Evolutionary conservation across 1,140 invertebrate species (phyloP).

Genomic region (Drosophila ananassae): DNA sequence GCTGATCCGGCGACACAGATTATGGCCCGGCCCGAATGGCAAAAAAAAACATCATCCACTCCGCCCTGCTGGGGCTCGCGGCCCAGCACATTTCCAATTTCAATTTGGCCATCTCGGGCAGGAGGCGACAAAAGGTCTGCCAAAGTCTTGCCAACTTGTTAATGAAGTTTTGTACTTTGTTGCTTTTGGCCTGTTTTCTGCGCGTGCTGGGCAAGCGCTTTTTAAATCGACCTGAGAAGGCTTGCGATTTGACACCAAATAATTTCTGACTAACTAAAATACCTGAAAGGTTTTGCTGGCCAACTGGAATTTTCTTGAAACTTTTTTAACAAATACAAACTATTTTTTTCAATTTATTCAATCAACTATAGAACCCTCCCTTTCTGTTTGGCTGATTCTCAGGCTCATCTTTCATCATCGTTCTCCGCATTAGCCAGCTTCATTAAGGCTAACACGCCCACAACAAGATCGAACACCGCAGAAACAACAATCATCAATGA

Average conservation of each 20-base stretch:
- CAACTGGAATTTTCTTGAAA: not conserved
- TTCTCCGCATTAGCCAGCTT: slow-evolving; percentile 46
- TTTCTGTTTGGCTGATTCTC: slow-evolving; percentile 8
- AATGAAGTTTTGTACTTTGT: slow-evolving; percentile 48
- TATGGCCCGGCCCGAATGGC: slow-evolving; percentile 27
- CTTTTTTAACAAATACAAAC: not conserved
- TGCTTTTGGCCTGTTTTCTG: not conserved
- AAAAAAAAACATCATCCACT: slow-evolving; percentile 20
- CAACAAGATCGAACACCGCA: slow-evolving; percentile 33
- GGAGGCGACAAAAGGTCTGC: slow-evolving; percentile 73
- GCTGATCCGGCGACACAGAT: slow-evolving; percentile 78
- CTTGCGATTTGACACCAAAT: slow-evolving; percentile 18
- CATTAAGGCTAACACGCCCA: slow-evolving; percentile 68
- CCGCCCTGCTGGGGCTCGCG: slow-evolving; percentile 19
- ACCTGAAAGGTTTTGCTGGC: not conserved
- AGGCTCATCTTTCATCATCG: slow-evolving; percentile 30
- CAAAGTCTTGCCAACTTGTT: slow-evolving; percentile 49
- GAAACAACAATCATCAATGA: slow-evolving; percentile 51
- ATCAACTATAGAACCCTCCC: slow-evolving; percentile 16
- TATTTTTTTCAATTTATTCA: slow-evolving; percentile 23
- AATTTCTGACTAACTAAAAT: slow-evolving; percentile 5
- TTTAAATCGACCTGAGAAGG: slow-evolving; percentile 20
- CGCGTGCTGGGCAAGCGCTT: slow-evolving; percentile 29
- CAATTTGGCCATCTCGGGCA: slow-evolving; percentile 42
- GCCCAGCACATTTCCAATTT: slow-evolving; percentile 39